Base-by-base conservation (phyloP, 2,113 vertebrate genomes). In the Panthera tigris region DNA sequence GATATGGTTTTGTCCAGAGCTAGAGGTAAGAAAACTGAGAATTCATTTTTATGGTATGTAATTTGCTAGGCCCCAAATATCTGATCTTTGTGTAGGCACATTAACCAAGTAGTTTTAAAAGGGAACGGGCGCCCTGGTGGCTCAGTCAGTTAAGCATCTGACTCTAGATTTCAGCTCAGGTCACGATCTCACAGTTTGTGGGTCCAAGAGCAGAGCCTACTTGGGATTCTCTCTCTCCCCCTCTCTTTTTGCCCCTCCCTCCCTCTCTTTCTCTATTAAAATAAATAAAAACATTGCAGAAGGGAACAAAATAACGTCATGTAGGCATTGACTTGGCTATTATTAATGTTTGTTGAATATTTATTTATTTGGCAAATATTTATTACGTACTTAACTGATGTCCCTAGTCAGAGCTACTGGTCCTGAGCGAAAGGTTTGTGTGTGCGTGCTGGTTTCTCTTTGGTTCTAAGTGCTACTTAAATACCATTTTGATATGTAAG, bases 1-100 rank as follows among this genome's bases (percentile, higher is more conserved):
- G 99, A 99, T 76, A 61, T 99, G 88, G 95, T 98, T 29, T 86
- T 99, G 93, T 99, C 99, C 5, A 99, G 98, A 97, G 95, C 98
- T 71, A 99, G 97, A 99, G 99, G 99, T 99, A 98, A 98, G 98
- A 4, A 61, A 61, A 4, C 33, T 25, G 25, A 25, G 31, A 27
- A 36, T 93, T 94, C 13, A 8, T 92, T 39, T 84, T 95, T 41
- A 1, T 1, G 14, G 36, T 12, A 9, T 91, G 27, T 65, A 33
- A 27, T 82, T 93, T 88, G 94, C 94, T 93, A 31, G 68, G 39
- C 18, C 18, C 25, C 33, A 25, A 50, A 19, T 50, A 12, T 95
- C 65, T 88, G 14, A 39, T 48, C 33, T 93, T 78, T 82, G 45
- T 74, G 27, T 19, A 57, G 31, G 41, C 18, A 3, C 36, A 9